A percentile compares a stretch with the other conserved stretches of the same genome.
Evolutionary conservation across 2,888 invertebrate genomes (phyloP).

Genomic region (Dusona sp.): DNA sequence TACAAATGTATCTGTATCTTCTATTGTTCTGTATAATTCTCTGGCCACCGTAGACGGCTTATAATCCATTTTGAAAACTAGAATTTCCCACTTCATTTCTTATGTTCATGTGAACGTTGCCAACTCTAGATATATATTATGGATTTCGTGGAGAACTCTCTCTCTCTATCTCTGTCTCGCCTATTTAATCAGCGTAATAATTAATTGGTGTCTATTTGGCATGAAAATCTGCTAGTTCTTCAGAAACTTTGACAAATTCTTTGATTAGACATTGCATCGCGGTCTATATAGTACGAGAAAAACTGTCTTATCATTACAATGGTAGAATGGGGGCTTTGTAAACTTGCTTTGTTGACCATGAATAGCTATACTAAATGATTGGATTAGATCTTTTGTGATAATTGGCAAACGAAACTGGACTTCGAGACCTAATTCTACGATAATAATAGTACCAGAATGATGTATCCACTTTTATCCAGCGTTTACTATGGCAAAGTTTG

Average conservation of each 20-base stretch:
- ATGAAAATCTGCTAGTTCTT: slow-evolving; percentile 45
- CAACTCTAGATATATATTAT: slow-evolving; percentile 61
- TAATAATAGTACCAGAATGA: neutral
- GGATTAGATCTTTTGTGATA: slow-evolving; percentile 4
- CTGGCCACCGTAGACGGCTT: slow-evolving; percentile 3
- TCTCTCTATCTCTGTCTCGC: neutral
- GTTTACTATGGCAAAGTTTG: neutral
- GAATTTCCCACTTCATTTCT: slow-evolving; percentile 19
- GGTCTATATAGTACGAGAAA: neutral
- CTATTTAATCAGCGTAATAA: slow-evolving; percentile 28
- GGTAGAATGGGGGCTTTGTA: neutral
- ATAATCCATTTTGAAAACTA: slow-evolving; percentile 29
- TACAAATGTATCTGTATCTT: slow-evolving; percentile 6
- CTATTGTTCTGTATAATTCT: slow-evolving; percentile 15
- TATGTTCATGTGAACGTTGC: neutral
- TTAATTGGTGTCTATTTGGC: slow-evolving; percentile 52
- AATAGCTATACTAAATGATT: slow-evolving; percentile 17
- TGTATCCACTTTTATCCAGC: neutral
- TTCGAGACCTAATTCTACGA: neutral
- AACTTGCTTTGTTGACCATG: neutral
- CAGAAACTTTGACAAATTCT: slow-evolving; percentile 51
- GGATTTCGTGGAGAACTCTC: slow-evolving; percentile 9
- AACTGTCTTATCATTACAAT: slow-evolving; percentile 18
- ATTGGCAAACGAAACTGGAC: neutral
- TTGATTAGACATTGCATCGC: slow-evolving; percentile 37